A percentile compares a stretch with the other conserved stretches of the same genome.
These are phyloP conservation scores for Cordilura impudica DNA, from an alignment of 2,888 invertebrate genomes.

Conservation along the genomic window DNA sequence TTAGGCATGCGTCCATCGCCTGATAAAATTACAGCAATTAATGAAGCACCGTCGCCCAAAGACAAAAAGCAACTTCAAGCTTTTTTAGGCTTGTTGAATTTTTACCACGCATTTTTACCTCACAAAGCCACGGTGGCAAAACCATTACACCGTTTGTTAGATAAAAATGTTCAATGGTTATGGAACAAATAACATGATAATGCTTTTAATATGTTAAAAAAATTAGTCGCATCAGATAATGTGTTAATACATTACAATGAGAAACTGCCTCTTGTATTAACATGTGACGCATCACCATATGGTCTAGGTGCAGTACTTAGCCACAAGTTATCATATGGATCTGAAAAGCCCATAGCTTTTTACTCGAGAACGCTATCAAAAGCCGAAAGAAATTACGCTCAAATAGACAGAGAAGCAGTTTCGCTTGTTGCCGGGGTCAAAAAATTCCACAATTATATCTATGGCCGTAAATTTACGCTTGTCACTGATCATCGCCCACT, in stretches of 20 bases:
- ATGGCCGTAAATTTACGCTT: slow-evolving; percentile 40
- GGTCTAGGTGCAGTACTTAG: slow-evolving; percentile 13
- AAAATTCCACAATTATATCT: slow-evolving; percentile 56
- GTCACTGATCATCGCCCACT: slow-evolving; percentile 30
- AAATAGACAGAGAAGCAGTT: slow-evolving; percentile 38
- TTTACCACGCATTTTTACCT: neutral
- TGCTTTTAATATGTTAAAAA: neutral
- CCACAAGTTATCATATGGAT: slow-evolving; percentile 11
- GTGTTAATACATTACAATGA: neutral
- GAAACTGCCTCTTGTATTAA: neutral
- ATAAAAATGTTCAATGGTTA: neutral
- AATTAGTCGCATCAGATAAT: neutral
- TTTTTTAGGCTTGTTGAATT: slow-evolving; percentile 32
- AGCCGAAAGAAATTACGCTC: slow-evolving; percentile 14
- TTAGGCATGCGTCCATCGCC: slow-evolving; percentile 46
- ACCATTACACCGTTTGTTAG: neutral
- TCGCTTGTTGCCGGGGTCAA: slow-evolving; percentile 41
- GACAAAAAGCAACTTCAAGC: slow-evolving; percentile 58
- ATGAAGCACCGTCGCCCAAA: slow-evolving; percentile 35
- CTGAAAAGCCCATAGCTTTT: slow-evolving; percentile 17
- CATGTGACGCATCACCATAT: slow-evolving; percentile 13
- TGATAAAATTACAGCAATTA: slow-evolving; percentile 45
- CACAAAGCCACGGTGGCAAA: neutral
- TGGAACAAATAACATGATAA: neutral
- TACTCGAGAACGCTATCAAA: slow-evolving; percentile 5